Base-by-base conservation (phyloP, 2,888 invertebrate genomes). In the Hyles lineata region DNA sequence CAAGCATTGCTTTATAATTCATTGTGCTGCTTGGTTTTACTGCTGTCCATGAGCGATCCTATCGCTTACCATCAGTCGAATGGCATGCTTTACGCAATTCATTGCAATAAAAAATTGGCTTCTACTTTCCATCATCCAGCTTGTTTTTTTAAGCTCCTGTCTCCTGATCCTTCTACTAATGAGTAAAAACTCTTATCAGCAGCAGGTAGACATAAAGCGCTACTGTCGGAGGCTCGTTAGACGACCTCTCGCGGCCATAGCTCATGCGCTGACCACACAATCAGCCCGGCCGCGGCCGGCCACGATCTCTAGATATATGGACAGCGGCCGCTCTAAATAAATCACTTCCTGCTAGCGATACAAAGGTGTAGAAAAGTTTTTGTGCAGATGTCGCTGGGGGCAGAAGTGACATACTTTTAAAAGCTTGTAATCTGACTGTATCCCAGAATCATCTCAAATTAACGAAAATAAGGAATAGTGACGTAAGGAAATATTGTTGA, bases 311-410 rank as follows among this genome's bases (percentile, higher is more conserved):
- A 89, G 92, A 92, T 92, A 92, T 90, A 90, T 87, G 83, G 88
- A 83, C 82, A 80, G 84, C 81, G 85, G 84, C 82, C 87, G 90
- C 88, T 90, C 88, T 86, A 89, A 88, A 93, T 93, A 93, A 93
- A 93, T 93, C 92, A 92, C 92, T 93, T 93, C 92, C 92, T 92
- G 85, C 88, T 88, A 85, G 85, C 83, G 85, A 87, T 89, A 91
- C 89, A 89, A 89, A 87, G 83, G 83, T 80, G 77, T 78, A 79
- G 70, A 71, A 71, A 70, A 79, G 79, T 78, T 80, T 80, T 76
- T 75, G 70, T 71, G 73, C 74, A 77, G 80, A 67, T 70, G 67
- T 75, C n/a, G 58, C 32, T 72, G 75, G 5, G 32, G 25, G 15
- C 78, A 83, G 83, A 83, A 61, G 11, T 62, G 75, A 8, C 77